phyloP scores from a whole-genome alignment of 1,140 invertebrate genomes.

The Oscheius sp. region DNA sequence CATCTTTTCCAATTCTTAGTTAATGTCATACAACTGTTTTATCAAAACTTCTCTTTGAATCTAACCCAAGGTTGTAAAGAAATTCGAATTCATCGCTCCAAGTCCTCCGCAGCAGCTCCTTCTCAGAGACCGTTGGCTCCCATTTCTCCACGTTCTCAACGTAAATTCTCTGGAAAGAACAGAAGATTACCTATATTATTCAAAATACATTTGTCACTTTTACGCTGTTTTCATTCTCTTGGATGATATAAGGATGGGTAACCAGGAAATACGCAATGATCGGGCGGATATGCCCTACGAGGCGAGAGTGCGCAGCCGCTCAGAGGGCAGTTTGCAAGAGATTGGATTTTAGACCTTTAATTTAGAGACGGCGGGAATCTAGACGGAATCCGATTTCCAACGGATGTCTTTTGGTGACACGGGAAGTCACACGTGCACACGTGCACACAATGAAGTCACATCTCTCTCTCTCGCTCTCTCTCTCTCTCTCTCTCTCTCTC shows the following conservation, averaged over 20 bases:
- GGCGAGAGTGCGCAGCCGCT: not conserved
- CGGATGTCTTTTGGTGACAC: not conserved
- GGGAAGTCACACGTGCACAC: not conserved
- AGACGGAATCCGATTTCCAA: not conserved
- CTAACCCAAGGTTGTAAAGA: constrained; percentile 54
- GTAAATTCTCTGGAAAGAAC: constrained; percentile 23
- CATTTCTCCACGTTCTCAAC: constrained; percentile 39
- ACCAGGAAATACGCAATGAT: not conserved
- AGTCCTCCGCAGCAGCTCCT: constrained; percentile 54
- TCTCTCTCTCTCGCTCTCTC: not conserved
- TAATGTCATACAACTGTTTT: too few relatives aligned
- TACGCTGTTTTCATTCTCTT: not conserved
- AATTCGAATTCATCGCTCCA: constrained; percentile 61
- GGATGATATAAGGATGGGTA: not conserved
- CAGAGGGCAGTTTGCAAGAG: not conserved
- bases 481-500: not conserved
- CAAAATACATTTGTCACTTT: not conserved
- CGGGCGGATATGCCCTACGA: not conserved
- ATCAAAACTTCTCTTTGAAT: too few relatives aligned
- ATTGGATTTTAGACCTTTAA: not conserved
- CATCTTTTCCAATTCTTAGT: too few relatives aligned
- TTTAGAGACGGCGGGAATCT: not conserved
- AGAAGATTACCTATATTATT: not conserved
- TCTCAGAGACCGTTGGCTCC: constrained; percentile 45
- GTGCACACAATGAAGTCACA: not conserved